Conservation (phyloP, 2,888 invertebrate genomes). For the Melieria crassipennis region DNA sequence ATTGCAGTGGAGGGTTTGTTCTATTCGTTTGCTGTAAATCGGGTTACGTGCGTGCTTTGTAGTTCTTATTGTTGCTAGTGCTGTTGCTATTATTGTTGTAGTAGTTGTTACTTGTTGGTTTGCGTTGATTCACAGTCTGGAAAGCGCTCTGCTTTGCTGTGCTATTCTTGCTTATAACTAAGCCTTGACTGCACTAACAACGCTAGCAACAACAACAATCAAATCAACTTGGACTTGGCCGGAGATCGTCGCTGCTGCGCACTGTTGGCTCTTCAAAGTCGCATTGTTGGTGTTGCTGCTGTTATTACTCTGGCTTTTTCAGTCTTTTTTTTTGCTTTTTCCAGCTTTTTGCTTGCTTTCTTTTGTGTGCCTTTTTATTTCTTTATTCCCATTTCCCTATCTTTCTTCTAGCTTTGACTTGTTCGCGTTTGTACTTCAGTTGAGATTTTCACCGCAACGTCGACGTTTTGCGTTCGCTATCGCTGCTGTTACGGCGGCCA, state of each 20-base stretch:
- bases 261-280: not conserved
- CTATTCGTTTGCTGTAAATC: too few species aligned
- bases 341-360: not conserved
- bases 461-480: conserved; percentile 14
- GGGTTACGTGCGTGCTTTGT: too few species aligned
- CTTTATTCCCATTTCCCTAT: not conserved
- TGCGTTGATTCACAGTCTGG: too few species aligned
- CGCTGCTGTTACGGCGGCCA: conserved; percentile 10
- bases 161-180: too few species aligned
- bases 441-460: conserved; percentile 19
- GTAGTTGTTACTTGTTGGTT: too few species aligned
- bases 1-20: too few species aligned
- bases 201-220: too few species aligned
- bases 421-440: conserved; percentile 14
- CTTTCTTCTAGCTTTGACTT: conserved; percentile 13
- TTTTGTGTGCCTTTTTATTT: conserved; percentile 17
- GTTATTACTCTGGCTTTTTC: not conserved
- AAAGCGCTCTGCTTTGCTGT: too few species aligned
- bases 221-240: too few species aligned
- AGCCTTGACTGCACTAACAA: too few species aligned
- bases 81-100: too few species aligned
- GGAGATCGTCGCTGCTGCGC: not conserved
- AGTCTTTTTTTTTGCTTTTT: not conserved
- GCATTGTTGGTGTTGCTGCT: conserved; percentile 3
- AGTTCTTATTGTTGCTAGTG: not conserved